Conservation (phyloP, 2,797 vertebrate species). For the Simalia tracyae region DNA sequence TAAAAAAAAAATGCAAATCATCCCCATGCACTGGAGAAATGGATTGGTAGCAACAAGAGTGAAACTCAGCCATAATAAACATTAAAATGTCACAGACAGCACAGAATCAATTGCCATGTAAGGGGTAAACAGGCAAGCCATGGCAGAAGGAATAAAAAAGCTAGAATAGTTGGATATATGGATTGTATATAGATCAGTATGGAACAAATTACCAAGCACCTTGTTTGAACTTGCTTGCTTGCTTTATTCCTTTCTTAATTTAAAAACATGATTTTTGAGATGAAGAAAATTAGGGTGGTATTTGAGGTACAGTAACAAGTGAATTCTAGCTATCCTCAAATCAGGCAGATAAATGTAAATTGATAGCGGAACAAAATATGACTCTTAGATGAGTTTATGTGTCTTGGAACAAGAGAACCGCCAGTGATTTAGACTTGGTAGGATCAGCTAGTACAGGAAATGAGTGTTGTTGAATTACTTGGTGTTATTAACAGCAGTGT, state of each 20-base stretch:
- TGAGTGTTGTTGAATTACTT: not conserved
- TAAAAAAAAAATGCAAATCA: conserved; percentile 8
- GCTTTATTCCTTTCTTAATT: not conserved
- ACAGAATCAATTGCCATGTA: not conserved
- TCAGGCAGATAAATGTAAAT: not conserved
- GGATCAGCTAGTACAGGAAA: not conserved
- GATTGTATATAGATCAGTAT: not conserved
- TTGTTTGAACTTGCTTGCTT: not conserved
- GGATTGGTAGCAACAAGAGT: not conserved
- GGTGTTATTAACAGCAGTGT: not conserved
- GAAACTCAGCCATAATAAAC: conserved; percentile 15
- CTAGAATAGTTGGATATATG: not conserved
- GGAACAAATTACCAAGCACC: not conserved
- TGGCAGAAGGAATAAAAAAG: not conserved
- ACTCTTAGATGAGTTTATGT: not conserved
- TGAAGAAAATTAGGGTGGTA: not conserved
- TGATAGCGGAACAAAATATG: not conserved
- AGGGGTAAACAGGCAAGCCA: not conserved
- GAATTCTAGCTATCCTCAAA: not conserved
- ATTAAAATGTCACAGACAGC: not conserved
- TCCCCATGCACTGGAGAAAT: not conserved
- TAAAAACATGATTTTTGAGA: not conserved
- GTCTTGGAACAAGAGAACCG: not conserved
- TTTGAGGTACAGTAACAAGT: not conserved
- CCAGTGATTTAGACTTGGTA: not conserved